Conservation (phyloP, 1,140 invertebrate genomes). For the Drosophila nannoptera region DNA sequence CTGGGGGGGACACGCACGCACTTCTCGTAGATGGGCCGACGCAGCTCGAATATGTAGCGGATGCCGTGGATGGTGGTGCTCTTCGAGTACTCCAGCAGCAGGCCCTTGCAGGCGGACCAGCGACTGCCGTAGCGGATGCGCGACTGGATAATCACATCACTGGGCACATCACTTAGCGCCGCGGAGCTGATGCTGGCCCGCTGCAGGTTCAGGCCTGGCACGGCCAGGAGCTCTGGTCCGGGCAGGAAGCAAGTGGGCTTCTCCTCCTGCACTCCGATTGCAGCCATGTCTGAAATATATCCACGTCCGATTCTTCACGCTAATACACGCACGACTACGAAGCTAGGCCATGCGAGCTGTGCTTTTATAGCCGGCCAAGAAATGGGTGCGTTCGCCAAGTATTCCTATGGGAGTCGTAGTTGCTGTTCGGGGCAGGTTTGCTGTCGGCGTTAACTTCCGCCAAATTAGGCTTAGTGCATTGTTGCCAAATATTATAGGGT, state of each 20-base stretch:
- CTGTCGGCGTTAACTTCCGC: too few relatives aligned
- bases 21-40: conserved; percentile 78
- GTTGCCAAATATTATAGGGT: too few relatives aligned
- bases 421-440: conserved; percentile 2
- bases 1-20: conserved; percentile 12
- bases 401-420: conserved; percentile 32
- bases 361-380: conserved; percentile 35
- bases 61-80: conserved; percentile 79
- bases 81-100: conserved; percentile 78
- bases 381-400: conserved; percentile 30
- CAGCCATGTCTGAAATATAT: conserved; percentile 42
- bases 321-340: conserved; percentile 28
- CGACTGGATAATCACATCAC: conserved; percentile 74
- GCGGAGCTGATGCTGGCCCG: conserved; percentile 65
- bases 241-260: conserved; percentile 49
- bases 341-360: conserved; percentile 7
- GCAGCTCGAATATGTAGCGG: conserved; percentile 78
- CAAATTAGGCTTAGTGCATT: too few relatives aligned
- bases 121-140: conserved; percentile 70
- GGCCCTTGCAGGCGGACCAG: conserved; percentile 67
- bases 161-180: conserved; percentile 67
- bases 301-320: neutral
- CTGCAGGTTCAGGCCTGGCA: conserved; percentile 43
- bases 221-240: conserved; percentile 50
- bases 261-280: conserved; percentile 36